Base-by-base conservation (phyloP, 1,140 invertebrate species). In the Asbolus verrucosus region DNA sequence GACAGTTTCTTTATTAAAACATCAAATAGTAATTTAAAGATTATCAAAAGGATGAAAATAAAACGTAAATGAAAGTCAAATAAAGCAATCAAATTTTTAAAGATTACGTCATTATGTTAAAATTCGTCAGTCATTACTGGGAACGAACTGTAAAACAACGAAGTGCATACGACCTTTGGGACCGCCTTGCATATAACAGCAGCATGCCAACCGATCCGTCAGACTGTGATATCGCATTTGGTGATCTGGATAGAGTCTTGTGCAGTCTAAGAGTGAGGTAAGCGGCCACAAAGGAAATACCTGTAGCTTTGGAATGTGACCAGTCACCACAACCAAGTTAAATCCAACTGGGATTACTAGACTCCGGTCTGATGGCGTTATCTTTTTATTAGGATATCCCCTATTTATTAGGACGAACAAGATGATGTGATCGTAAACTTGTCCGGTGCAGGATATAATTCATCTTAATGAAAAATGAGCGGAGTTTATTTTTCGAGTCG, bases 291-390 rank as follows among this genome's bases (percentile, higher is more conserved):
- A 54, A 54, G 46, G 46, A 54, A 54, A 54, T 54, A 54, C 46
- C 46, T 54, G 46, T 54, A 27, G 46, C 46, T 54, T 54, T 54
- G 46, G 46, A 54, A 54, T 54, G 46, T 54, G 46, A 54, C 46
- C 46, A 54, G 46, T 54, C 46, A 54, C 46, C 46, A 54, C 24
- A 21, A 54, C 46, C 46, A 54, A 54, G 46, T 54, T 54, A 54
- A 30, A 27, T 54, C 46, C 46, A 54, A 54, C 46, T 13, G 21
- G 46, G 46, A 54, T 54, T 54, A 54, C 46, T 24, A 27, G 24
- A 27, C 46, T 54, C 2, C 9, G 14, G 18, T 54, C 46, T n/a
- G n/a, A n/a, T n/a, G n/a, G n/a, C n/a, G n/a, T 54, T 54, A 54
- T 24, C 14, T 54, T 54, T 54, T 54, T 54, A 54, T 54, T 54